Percentiles rank a stretch among this genome's conserved stretches.
Conservation (phyloP, 2,797 vertebrate species). For the Falco concolor region DNA sequence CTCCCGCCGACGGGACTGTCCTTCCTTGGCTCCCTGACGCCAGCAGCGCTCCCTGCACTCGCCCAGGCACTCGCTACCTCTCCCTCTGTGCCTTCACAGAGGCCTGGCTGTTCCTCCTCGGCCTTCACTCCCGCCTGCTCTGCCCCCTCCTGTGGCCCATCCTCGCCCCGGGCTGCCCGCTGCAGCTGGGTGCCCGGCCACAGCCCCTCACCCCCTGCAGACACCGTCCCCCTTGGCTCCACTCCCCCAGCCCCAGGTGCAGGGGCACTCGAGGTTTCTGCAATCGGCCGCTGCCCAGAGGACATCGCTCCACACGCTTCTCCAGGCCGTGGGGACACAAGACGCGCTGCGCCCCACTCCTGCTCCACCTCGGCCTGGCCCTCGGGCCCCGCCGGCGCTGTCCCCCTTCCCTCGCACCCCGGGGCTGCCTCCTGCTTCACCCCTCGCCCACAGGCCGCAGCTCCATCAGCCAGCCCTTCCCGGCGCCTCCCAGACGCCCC, state of each 20-base stretch:
- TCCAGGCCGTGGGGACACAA: rapidly evolving
- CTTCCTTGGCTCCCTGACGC: neutral
- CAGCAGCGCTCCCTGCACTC: rapidly evolving
- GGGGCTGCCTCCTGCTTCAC: neutral
- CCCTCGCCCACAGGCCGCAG: rapidly evolving
- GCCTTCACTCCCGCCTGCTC: neutral
- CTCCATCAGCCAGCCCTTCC: neutral
- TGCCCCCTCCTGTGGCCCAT: neutral
- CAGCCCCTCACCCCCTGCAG: neutral
- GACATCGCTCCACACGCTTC: rapidly evolving
- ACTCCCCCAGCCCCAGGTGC: rapidly evolving
- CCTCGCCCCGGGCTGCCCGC: neutral
- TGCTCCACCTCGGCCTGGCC: rapidly evolving
- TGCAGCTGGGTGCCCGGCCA: rapidly evolving
- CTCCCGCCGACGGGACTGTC: neutral
- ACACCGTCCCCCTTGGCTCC: rapidly evolving
- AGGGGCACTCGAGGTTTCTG: neutral
- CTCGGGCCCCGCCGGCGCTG: rapidly evolving
- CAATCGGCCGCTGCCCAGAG: neutral
- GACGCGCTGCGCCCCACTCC: rapidly evolving
- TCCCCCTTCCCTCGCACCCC: neutral
- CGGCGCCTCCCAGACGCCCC: rapidly evolving
- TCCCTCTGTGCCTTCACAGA: rapidly evolving
- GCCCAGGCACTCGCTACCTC: neutral
- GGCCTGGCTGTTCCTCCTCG: neutral